Base-by-base conservation (phyloP, 2,888 invertebrate genomes). In the Seira musarum region DNA sequence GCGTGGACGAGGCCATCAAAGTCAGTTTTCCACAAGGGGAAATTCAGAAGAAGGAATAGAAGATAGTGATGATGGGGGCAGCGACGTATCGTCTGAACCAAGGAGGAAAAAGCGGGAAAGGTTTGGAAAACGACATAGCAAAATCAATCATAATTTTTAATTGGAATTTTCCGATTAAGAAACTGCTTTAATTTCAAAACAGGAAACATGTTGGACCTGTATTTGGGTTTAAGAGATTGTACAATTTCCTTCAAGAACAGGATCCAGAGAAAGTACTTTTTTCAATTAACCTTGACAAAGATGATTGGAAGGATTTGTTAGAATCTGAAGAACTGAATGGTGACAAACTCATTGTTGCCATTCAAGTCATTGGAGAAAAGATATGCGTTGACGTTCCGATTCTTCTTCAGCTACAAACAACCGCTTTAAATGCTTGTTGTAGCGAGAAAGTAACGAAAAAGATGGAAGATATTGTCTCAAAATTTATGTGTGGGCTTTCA, bases 361-460 rank as follows among this genome's bases (percentile, higher is more conserved):
- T 84, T 53, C 74, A 80, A 13, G 70, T 83, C 17, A 24, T 84
- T 2, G 84, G 66, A 8, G 75, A 83, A 61, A 84, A 84, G 49
- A 60, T 84, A 53, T 81, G 79, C 53, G 72, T 22, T 6, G 78
- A 80, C 2, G 68, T 65, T 0, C 70, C 82, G 1, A 22, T 81
- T 2, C 60, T 83, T 0, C 49, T 30, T n/a, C 49, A 71, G n/a
- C 57, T 65, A 15, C 81, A 84, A 66, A 57, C 61, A 3, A 61
- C 65, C 6, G 81, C 78, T 22, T 24, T 84, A 2, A 75, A 74
- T 1, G 57, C 53, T 13, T 65, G 72, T 5, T 79, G 69, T 22
- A 67, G 67, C 30, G 17, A 64, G 1, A 10, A 61, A 1, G 81
- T 84, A 25, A 46, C 24, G 10, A 63, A 13, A 3, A 79, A 81